phyloP scores from a whole-genome alignment of 2,797 vertebrate species.

The Heterohyrax brucei region DNA sequence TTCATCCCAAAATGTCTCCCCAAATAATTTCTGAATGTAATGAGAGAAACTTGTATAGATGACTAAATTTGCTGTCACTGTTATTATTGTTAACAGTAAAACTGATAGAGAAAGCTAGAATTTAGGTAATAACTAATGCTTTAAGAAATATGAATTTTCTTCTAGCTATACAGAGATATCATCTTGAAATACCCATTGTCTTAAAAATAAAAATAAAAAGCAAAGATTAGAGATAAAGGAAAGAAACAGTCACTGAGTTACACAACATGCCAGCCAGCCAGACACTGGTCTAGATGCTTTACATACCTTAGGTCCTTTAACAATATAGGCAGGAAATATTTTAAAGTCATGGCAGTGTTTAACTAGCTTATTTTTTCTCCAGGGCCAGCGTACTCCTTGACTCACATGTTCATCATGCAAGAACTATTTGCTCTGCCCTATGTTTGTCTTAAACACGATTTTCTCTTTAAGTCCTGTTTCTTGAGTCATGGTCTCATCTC shows the following conservation, averaged over 20 bases:
- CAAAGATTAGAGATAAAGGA: neutral
- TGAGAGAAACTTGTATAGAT: constrained; percentile 74
- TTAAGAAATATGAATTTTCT: constrained; percentile 55
- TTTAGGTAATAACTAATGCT: constrained; percentile 64
- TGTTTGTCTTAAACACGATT: constrained; percentile 58
- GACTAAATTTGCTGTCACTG: constrained; percentile 82
- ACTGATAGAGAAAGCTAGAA: constrained; percentile 60
- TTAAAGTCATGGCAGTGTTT: constrained; percentile 1
- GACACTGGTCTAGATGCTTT: neutral
- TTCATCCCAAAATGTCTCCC: constrained; percentile 60
- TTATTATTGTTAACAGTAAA: constrained; percentile 80
- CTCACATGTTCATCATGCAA: constrained; percentile 59
- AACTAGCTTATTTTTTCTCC: constrained; percentile 55
- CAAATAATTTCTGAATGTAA: constrained; percentile 70
- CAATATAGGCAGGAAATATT: constrained; percentile 24
- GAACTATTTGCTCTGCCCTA: constrained; percentile 36
- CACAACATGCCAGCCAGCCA: neutral
- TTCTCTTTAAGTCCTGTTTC: constrained; percentile 61
- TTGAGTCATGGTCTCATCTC: constrained; percentile 65
- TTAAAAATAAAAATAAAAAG: constrained; percentile 25
- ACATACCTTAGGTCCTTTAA: neutral
- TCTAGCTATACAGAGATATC: neutral
- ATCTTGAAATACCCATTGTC: constrained; percentile 20
- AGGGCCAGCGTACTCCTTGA: constrained; percentile 46
- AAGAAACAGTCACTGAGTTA: neutral